A percentile compares a stretch with the other conserved stretches of the same genome.
These are phyloP conservation scores for Campylomormyrus tamandua DNA, from an alignment of 2,113 vertebrate species.

Conservation along the genomic window DNA sequence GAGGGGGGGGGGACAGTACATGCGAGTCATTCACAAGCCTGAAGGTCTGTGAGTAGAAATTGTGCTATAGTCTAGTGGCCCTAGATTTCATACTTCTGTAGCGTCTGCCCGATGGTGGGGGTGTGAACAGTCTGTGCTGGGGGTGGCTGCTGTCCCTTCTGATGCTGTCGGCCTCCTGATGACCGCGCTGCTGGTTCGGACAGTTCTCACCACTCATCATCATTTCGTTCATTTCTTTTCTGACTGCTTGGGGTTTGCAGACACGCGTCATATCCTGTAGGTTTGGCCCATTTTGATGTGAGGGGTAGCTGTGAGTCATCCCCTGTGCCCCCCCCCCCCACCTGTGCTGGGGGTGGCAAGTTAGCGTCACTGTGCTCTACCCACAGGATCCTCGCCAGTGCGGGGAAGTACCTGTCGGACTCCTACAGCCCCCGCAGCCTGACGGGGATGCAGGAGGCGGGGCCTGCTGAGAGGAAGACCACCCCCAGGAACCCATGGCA, in stretches of 20 bases:
- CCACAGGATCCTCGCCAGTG: constrained; percentile 77
- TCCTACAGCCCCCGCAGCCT: constrained; percentile 89
- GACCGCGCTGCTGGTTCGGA: too few species aligned
- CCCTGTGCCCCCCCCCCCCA: not conserved
- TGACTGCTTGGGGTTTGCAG: not conserved
- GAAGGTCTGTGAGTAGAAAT: too few species aligned
- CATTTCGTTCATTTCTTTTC: not conserved
- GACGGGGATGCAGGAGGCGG: constrained; percentile 74
- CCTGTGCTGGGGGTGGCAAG: not conserved
- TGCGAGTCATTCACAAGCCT: too few species aligned
- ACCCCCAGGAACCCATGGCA: constrained; percentile 87
- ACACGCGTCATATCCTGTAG: not conserved
- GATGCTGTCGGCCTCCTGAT: too few species aligned
- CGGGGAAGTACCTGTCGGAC: constrained; percentile 84
- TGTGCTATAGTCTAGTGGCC: too few species aligned
- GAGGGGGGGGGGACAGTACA: too few species aligned
- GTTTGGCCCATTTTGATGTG: not conserved
- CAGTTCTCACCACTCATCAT: too few species aligned
- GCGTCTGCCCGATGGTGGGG: too few species aligned
- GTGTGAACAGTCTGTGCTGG: too few species aligned
- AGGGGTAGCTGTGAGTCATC: not conserved
- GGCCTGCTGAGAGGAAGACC: constrained; percentile 69
- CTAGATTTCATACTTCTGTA: too few species aligned
- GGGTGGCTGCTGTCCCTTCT: too few species aligned
- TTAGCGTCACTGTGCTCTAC: not conserved